These are phyloP conservation scores for Eriocheir sinensis DNA, from an alignment of 1,140 invertebrate species.

Conservation along the genomic window DNA sequence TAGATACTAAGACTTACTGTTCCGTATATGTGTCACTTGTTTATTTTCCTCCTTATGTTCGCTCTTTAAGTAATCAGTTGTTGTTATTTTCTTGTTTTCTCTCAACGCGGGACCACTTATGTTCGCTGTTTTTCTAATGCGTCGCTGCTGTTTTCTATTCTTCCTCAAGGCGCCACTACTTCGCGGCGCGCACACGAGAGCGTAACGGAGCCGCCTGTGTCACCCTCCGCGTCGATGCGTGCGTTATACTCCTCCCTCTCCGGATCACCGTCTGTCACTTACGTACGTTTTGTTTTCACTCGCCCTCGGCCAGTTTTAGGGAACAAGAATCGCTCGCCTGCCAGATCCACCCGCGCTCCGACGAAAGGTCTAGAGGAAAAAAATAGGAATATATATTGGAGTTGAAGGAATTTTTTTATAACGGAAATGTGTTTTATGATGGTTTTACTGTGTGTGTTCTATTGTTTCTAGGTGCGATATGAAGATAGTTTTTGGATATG, in stretches of 20 bases:
- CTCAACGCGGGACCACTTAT: background rate
- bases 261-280: background rate
- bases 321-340: background rate
- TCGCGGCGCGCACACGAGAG: background rate
- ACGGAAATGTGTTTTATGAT: background rate
- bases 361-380: background rate
- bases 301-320: background rate
- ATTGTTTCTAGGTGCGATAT: no score
- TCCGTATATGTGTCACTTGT: no score
- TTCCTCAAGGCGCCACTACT: background rate
- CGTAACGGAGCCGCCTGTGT: background rate
- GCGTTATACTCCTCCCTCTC: no score
- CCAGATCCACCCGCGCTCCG: background rate
- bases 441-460: background rate
- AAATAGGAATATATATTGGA: background rate
- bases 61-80: no score
- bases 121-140: no score
- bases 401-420: background rate
- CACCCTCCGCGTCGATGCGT: background rate
- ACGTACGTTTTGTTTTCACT: background rate
- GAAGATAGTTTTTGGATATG: background rate
- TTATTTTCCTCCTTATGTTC: no score
- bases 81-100: background rate
- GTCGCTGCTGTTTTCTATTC: background rate
- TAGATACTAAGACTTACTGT: no score